A percentile compares a stretch with the other conserved stretches of the same genome.
These are phyloP conservation scores for Babyrousa celebensis DNA, from an alignment of 2,797 vertebrate genomes.

Conservation along the genomic window DNA sequence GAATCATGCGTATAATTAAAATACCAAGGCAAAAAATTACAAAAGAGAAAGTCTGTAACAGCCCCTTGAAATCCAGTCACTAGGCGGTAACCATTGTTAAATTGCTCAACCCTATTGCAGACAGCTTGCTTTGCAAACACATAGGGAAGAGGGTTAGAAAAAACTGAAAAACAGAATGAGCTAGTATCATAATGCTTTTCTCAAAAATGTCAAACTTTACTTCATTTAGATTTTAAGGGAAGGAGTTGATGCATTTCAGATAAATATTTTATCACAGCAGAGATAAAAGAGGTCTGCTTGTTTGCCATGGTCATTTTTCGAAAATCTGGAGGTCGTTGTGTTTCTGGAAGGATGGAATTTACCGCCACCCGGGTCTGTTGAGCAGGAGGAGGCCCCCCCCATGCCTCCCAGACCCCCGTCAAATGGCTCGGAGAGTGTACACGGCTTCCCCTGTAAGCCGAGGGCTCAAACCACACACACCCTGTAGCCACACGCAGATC, in stretches of 20 bases:
- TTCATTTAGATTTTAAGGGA: neutral
- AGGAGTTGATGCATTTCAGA: neutral
- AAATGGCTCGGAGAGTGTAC: neutral
- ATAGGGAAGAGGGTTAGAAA: neutral
- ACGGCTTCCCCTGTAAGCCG: accelerated
- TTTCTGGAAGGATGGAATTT: accelerated
- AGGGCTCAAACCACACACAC: neutral
- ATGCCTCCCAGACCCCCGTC: no score
- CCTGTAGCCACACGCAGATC: accelerated
- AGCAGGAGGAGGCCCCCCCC: neutral
- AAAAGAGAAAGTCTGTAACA: neutral
- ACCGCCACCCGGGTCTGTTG: accelerated
- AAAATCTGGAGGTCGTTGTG: neutral
- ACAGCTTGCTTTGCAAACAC: neutral
- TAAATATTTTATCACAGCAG: neutral
- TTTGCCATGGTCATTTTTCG: neutral
- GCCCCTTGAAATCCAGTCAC: neutral
- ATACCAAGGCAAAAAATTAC: neutral
- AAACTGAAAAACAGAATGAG: neutral
- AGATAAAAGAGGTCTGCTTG: no score
- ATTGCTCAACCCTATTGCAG: neutral
- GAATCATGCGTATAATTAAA: conserved; percentile 2
- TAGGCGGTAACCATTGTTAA: accelerated
- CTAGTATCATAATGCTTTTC: neutral
- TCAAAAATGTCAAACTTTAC: no score